A percentile compares a stretch with the other conserved stretches of the same genome.
Conservation (phyloP, 2,797 vertebrate species). For the Mormyrops attenuatus region DNA sequence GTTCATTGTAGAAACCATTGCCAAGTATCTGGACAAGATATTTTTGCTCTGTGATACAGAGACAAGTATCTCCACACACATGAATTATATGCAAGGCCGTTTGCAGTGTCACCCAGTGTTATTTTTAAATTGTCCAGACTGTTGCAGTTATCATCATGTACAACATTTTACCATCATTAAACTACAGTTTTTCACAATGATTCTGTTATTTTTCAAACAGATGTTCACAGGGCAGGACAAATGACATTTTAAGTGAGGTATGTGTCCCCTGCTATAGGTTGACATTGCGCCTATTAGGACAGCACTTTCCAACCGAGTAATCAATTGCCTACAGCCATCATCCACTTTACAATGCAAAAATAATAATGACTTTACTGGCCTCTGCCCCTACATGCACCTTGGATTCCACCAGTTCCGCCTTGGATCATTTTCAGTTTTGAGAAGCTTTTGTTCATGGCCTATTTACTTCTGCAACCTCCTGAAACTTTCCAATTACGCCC, state of each 20-base stretch:
- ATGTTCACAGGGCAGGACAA: background rate
- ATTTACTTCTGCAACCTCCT: background rate
- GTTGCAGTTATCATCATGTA: background rate
- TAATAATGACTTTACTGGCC: background rate
- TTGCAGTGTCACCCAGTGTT: background rate
- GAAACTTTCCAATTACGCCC: slow-evolving; percentile 5
- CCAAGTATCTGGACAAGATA: slow-evolving; percentile 4
- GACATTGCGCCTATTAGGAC: background rate
- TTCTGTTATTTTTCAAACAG: background rate
- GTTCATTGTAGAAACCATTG: background rate
- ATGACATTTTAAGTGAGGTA: background rate
- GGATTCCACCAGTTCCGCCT: background rate
- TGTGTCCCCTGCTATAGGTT: background rate
- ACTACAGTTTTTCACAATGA: background rate
- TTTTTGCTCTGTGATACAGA: slow-evolving; percentile 3
- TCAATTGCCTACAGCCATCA: background rate
- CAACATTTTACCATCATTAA: background rate
- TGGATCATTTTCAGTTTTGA: background rate
- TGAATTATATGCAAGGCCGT: background rate
- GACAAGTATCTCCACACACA: background rate
- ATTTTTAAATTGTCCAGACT: slow-evolving; percentile 3
- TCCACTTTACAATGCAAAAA: background rate
- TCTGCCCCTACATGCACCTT: background rate
- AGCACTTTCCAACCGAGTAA: background rate
- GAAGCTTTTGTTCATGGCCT: background rate